phyloP scores from a whole-genome alignment of 2,113 vertebrate genomes.

The Lontra canadensis region DNA sequence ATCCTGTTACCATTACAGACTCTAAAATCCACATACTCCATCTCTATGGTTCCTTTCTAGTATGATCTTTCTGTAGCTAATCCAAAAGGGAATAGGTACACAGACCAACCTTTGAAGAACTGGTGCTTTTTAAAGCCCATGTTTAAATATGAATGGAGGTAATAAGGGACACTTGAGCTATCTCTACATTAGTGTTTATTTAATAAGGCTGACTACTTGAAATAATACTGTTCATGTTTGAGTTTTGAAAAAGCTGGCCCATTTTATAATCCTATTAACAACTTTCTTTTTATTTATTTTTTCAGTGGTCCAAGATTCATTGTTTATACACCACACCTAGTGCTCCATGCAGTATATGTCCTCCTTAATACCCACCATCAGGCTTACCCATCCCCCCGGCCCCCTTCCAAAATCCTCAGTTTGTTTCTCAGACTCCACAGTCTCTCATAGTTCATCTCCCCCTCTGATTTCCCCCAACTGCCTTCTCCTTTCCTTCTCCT shows the following conservation, averaged over 20 bases:
- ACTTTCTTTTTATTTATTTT: no score
- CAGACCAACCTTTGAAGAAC: background rate
- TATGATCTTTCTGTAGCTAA: background rate
- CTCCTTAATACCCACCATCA: no score
- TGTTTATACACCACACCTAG: no score
- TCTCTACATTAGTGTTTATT: background rate
- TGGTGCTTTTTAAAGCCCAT: background rate
- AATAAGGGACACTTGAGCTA: background rate
- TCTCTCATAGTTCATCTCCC: no score
- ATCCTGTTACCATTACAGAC: background rate
- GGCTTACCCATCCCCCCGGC: no score
- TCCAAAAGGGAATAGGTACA: background rate
- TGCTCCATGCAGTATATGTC: no score
- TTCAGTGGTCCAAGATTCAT: no score
- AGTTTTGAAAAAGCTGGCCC: background rate
- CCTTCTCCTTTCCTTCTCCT: no score
- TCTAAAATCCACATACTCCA: background rate
- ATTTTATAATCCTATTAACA: background rate
- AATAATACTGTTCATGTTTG: constrained; percentile 13
- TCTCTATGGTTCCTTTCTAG: background rate
- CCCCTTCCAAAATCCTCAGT: no score
- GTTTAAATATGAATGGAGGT: background rate
- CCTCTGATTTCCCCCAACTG: no score
- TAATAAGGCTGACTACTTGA: background rate
- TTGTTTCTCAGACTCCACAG: no score